Base-by-base conservation (phyloP, 2,113 vertebrate species). In the Lagopus muta region DNA sequence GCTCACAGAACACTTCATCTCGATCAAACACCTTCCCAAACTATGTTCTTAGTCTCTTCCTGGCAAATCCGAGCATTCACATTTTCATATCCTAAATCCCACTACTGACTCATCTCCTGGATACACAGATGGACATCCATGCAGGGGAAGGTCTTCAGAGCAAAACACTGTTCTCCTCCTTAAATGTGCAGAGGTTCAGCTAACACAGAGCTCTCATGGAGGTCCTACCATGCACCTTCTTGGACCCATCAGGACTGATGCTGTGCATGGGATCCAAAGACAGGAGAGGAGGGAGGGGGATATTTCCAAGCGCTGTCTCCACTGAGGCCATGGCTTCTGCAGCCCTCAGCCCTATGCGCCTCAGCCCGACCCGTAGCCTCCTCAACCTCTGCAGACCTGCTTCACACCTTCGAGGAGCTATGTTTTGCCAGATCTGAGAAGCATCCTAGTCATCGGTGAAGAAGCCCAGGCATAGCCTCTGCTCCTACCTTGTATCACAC, bases 141-240 rank as follows among this genome's bases (percentile, higher is more conserved):
- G 32, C 1, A 11, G 32, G 13, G 18, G 15, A 32, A 69, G 13
- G 14, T 21, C 38, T 65, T 60, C 64, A 77, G 54, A 77, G 74
- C 27, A 45, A 55, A 24, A 11, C 40, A 12, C 38, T 45, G 50
- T 50, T 70, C 60, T 77, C 42, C n/a, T 58, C 17, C 54, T 65
- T 20, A 21, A 18, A 25, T 8, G 65, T 38, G 22, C 55, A 13
- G 70, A 17, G n/a, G n/a, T 74, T 77, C 78, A 61, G 7, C 32
- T 27, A 60, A 20, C 77, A 52, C 50, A 16, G 10, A 4, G 42
- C 47, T 48, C 36, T 48, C 30, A 14, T 11, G 28, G n/a, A 54
- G 65, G 60, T 5, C 14, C n/a, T 42, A 40, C 34, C 1, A 0
- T 0, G 1, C 6, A 15, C 28, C 64, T 65, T 34, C 27, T 6